Evolutionary conservation across 2,113 vertebrate species (phyloP).

Genomic region (Toxostoma redivivum): DNA sequence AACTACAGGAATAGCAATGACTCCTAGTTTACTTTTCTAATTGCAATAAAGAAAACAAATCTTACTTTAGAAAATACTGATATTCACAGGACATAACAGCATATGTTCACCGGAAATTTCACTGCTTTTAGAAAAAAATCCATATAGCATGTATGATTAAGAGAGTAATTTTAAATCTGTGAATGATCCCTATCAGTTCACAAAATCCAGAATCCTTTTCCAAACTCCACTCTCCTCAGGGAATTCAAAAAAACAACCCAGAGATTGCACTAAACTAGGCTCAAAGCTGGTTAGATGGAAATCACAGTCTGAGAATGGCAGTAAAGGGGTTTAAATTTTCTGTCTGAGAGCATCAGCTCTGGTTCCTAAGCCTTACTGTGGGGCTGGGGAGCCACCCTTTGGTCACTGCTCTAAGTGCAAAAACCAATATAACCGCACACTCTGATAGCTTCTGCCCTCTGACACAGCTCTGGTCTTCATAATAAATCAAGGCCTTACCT

Average conservation of each 20-base stretch:
- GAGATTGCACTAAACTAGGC: not conserved
- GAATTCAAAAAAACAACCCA: not conserved
- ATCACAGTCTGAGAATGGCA: not conserved
- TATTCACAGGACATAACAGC: not conserved
- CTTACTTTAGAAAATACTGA: not conserved
- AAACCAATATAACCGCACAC: not conserved
- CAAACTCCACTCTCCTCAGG: not conserved
- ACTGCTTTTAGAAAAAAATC: not conserved
- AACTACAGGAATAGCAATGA: not conserved
- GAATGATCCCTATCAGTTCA: not conserved
- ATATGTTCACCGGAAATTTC: not conserved
- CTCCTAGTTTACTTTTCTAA: not conserved
- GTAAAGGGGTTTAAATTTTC: not conserved
- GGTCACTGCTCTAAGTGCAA: conserved; percentile 28
- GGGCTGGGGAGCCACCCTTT: conserved; percentile 32
- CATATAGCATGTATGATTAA: not conserved
- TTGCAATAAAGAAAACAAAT: not conserved
- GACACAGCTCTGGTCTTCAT: too few relatives aligned
- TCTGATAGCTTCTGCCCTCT: not conserved
- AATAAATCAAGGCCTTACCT: too few relatives aligned
- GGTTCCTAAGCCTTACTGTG: not conserved
- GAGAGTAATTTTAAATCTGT: not conserved
- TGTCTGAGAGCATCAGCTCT: not conserved
- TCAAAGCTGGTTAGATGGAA: not conserved
- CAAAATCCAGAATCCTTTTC: not conserved